These are phyloP conservation scores for Dinocampus coccinellae DNA, from an alignment of 2,888 invertebrate species.

Conservation along the genomic window DNA sequence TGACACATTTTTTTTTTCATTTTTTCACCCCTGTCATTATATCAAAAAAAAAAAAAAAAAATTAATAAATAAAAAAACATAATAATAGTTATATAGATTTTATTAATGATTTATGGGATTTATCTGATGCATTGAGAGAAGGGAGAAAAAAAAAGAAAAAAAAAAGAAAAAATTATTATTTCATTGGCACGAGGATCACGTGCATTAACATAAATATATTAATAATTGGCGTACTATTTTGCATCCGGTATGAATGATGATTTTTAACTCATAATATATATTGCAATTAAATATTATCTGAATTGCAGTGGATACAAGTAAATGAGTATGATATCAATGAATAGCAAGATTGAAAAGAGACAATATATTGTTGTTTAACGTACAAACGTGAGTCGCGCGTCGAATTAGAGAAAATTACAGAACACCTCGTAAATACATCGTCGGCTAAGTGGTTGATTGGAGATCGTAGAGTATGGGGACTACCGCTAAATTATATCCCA, in stretches of 20 bases:
- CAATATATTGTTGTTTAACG: constrained; percentile 22
- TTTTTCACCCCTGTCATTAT: too few species aligned
- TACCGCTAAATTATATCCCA: constrained; percentile 69
- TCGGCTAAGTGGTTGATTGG: constrained; percentile 69
- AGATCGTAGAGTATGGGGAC: constrained; percentile 62
- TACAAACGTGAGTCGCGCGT: constrained; percentile 52
- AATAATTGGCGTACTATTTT: constrained; percentile 30
- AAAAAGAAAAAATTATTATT: too few species aligned
- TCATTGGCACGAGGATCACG: constrained; percentile 24
- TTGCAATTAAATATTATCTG: too few species aligned
- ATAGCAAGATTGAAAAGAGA: neutral
- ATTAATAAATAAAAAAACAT: neutral
- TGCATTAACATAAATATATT: constrained; percentile 56
- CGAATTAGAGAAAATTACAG: constrained; percentile 68
- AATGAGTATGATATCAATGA: neutral
- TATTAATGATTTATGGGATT: neutral
- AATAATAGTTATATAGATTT: neutral
- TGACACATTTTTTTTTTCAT: neutral
- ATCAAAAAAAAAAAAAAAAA: neutral
- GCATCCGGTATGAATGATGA: too few species aligned
- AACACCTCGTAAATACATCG: constrained; percentile 70
- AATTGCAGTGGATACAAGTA: too few species aligned
- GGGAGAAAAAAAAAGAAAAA: constrained; percentile 1
- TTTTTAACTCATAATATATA: too few species aligned
- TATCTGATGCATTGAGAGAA: constrained; percentile 1